phyloP scores from a whole-genome alignment of 2,113 vertebrate genomes.

The Hyla sarda region DNA sequence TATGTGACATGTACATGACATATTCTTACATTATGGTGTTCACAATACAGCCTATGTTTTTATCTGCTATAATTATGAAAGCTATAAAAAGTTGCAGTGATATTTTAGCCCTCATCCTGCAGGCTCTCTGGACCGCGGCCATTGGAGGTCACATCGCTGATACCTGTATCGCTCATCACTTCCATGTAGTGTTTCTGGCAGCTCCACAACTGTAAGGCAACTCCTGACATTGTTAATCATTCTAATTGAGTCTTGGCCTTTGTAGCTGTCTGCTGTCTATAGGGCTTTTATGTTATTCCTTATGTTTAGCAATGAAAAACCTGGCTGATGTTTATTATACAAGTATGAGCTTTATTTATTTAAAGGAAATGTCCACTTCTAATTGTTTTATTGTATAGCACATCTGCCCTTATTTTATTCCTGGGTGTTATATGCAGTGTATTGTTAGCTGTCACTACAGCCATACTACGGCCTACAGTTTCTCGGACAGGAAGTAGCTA shows the following conservation, averaged over 20 bases:
- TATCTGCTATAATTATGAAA: not conserved
- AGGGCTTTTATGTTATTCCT: not conserved
- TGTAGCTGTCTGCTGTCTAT: not conserved
- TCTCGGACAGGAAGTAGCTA: too few relatives aligned
- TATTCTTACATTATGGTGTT: too few relatives aligned
- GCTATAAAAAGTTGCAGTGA: not conserved
- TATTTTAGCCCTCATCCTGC: not conserved
- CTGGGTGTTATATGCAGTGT: too few relatives aligned
- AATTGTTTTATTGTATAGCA: too few relatives aligned
- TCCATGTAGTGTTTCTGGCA: constrained; percentile 58
- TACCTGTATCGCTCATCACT: constrained; percentile 50
- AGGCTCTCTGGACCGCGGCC: not conserved
- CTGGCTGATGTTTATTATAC: too few relatives aligned
- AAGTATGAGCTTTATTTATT: not conserved
- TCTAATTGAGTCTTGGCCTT: constrained; percentile 44
- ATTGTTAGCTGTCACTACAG: too few relatives aligned
- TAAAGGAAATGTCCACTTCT: not conserved
- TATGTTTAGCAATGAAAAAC: not conserved
- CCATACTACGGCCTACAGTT: too few relatives aligned
- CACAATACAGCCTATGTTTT: not conserved
- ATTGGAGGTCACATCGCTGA: constrained; percentile 6
- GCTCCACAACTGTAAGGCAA: constrained; percentile 4
- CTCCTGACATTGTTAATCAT: not conserved
- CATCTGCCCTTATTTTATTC: too few relatives aligned
- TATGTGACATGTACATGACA: too few relatives aligned